phyloP scores from a whole-genome alignment of 1,140 invertebrate genomes.

The Eulimnadia texana region DNA sequence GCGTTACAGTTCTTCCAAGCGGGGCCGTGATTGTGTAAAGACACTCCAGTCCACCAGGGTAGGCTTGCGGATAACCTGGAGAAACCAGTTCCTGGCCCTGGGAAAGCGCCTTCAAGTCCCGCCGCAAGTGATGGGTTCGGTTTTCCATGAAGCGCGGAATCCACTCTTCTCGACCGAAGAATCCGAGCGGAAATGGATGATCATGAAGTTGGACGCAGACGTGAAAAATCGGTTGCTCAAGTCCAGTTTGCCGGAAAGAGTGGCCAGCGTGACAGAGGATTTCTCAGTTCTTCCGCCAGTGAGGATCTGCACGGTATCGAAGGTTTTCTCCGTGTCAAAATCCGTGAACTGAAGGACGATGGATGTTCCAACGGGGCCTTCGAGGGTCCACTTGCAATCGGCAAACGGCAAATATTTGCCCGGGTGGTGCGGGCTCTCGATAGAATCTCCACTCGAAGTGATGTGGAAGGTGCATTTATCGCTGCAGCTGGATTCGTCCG shows the following conservation, averaged over 20 bases:
- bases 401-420: slow-evolving; percentile 75
- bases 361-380: slow-evolving; percentile 87
- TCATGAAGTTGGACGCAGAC: slow-evolving; percentile 94
- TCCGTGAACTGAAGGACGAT: slow-evolving; percentile 87
- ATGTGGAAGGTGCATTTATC: slow-evolving; percentile 79
- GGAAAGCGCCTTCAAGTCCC: slow-evolving; percentile 64
- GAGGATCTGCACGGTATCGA: slow-evolving; percentile 88
- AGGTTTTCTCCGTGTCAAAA: slow-evolving; percentile 91
- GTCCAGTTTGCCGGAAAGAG: slow-evolving; percentile 68
- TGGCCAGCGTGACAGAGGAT: slow-evolving; percentile 76
- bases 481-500: slow-evolving; percentile 81
- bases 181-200: slow-evolving; percentile 90
- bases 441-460: slow-evolving; percentile 83
- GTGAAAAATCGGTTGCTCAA: slow-evolving; percentile 68
- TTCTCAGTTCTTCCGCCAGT: slow-evolving; percentile 90
- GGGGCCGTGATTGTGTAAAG: slow-evolving; percentile 81
- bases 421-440: slow-evolving; percentile 87
- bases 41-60: slow-evolving; percentile 87
- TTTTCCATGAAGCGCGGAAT: slow-evolving; percentile 85
- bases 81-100: slow-evolving; percentile 71
- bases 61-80: slow-evolving; percentile 78
- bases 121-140: slow-evolving; percentile 76
- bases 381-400: slow-evolving; percentile 93
- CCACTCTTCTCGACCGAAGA: slow-evolving; percentile 84
- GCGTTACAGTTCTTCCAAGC: slow-evolving; percentile 67